phyloP scores from a whole-genome alignment of 1,140 invertebrate genomes.

The Drosophila miranda region DNA sequence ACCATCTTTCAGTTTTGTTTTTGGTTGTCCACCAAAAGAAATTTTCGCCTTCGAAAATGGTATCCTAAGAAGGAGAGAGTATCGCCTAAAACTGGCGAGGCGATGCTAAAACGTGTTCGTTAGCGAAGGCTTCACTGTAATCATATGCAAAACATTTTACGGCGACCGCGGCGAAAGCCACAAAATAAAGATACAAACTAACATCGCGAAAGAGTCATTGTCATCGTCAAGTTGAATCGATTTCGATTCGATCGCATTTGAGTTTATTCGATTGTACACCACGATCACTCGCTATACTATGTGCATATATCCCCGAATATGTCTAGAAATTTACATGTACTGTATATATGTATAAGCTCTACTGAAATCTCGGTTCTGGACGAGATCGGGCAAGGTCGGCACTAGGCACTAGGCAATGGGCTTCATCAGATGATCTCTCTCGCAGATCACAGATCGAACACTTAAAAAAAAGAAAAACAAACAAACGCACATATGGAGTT shows the following conservation, averaged over 20 bases:
- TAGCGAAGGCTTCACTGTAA: slow-evolving; percentile 3
- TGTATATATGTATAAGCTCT: slow-evolving; percentile 28
- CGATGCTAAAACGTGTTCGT: background rate
- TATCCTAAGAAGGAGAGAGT: background rate
- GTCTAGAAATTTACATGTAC: slow-evolving; percentile 1
- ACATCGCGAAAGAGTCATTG: slow-evolving; percentile 10
- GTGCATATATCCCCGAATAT: background rate
- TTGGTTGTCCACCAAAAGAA: no score
- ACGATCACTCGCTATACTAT: slow-evolving; percentile 12
- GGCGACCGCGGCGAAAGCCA: slow-evolving; percentile 10
- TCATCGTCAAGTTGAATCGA: slow-evolving; percentile 10
- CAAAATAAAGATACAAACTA: background rate
- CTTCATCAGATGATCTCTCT: slow-evolving; percentile 21
- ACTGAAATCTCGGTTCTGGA: slow-evolving; percentile 7
- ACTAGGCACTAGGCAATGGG: slow-evolving; percentile 23
- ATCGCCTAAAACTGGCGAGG: background rate
- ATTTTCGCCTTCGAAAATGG: no score
- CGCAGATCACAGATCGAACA: slow-evolving; percentile 29
- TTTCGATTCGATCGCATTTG: background rate
- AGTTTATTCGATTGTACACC: background rate
- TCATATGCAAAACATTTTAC: slow-evolving; percentile 8
- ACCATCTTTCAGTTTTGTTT: no score
- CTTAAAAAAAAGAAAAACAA: slow-evolving; percentile 42
- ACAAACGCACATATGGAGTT: slow-evolving; percentile 21
- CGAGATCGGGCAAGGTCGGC: slow-evolving; percentile 4